Conservation (phyloP, 2,113 vertebrate genomes). For the Acrocephalus kingi region DNA sequence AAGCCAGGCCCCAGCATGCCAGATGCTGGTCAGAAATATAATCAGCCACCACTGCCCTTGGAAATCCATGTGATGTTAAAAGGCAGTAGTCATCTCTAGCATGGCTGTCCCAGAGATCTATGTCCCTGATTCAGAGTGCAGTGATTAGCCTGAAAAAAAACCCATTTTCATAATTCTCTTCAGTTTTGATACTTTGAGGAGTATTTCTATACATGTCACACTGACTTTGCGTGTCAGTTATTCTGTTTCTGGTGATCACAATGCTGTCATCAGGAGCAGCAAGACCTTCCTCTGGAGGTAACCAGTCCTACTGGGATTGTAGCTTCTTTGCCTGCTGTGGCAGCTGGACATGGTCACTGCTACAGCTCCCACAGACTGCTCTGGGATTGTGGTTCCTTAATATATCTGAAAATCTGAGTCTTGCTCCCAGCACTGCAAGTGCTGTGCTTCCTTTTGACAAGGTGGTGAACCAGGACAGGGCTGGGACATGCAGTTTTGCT, state of each 20-base stretch:
- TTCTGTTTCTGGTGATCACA: background rate
- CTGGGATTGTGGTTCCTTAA: background rate
- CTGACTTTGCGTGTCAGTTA: background rate
- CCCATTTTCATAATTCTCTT: background rate
- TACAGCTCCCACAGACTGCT: background rate
- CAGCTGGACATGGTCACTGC: background rate
- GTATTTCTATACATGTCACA: background rate
- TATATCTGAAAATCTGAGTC: background rate
- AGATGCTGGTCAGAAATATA: background rate
- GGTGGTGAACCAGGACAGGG: background rate
- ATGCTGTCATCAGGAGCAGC: background rate
- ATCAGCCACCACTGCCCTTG: background rate
- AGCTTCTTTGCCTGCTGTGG: background rate
- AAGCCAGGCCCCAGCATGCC: accelerated
- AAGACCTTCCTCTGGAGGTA: background rate
- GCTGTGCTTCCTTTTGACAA: background rate
- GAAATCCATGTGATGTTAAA: background rate
- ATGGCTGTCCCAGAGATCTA: background rate
- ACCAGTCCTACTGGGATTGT: accelerated
- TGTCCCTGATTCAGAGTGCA: background rate
- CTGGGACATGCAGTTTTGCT: background rate
- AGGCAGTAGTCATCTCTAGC: background rate
- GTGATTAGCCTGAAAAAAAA: background rate
- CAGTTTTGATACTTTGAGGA: background rate
- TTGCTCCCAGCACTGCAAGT: background rate